Evolutionary conservation across 2,113 vertebrate species (phyloP).

Genomic region (rat (Rattus norvegicus)): GRCr8 NC_086032.1:11356501-11357000

Average conservation of each 20-base stretch:
- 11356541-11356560: background rate
- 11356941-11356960: no score
- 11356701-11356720: background rate
- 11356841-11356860: no score
- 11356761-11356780: background rate
- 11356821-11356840: background rate
- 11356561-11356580: background rate
- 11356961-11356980: no score
- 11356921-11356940: no score
- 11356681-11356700: background rate
- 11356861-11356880: no score
- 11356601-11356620: background rate
- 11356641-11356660: background rate
- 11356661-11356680: background rate
- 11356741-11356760: background rate
- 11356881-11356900: no score
- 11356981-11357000: no score
- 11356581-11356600: background rate
- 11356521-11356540: background rate
- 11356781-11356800: background rate
- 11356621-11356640: slow-evolving; percentile 21
- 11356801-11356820: background rate
- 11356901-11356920: no score
- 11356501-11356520: slow-evolving; percentile 11
- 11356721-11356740: no score